Conservation (phyloP, 2,113 vertebrate genomes). For the Orientallactaga bullata region DNA sequence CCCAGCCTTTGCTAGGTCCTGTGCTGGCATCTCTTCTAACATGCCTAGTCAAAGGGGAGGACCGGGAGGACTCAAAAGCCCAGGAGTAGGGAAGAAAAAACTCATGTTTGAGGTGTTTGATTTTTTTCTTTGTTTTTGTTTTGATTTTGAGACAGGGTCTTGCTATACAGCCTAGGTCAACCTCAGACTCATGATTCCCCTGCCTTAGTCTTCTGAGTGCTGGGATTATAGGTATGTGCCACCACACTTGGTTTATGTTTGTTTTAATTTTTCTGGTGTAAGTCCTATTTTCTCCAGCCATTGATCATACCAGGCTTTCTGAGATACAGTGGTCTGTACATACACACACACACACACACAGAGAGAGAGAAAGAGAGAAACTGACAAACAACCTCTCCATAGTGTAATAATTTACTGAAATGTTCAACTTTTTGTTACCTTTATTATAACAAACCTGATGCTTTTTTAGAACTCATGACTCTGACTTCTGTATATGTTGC, state of each 20-base stretch:
- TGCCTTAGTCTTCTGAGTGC: neutral
- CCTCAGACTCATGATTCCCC: neutral
- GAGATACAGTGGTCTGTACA: neutral
- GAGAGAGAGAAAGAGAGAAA: slow-evolving; percentile 46
- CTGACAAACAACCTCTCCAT: neutral
- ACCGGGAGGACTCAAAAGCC: neutral
- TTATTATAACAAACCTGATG: slow-evolving; percentile 79
- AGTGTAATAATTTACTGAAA: slow-evolving; percentile 65
- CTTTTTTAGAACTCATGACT: slow-evolving; percentile 83
- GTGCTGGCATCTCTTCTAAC: slow-evolving; percentile 46
- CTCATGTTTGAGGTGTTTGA: neutral
- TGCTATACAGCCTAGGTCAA: neutral
- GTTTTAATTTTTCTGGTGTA: slow-evolving; percentile 19
- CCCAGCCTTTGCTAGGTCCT: neutral
- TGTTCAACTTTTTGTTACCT: slow-evolving; percentile 68
- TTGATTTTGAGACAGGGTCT: neutral
- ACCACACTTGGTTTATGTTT: neutral
- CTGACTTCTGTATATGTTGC: slow-evolving; percentile 91
- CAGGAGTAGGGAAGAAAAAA: neutral
- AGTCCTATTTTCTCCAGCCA: slow-evolving; percentile 42
- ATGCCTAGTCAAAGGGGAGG: neutral
- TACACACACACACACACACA: neutral
- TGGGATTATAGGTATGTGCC: neutral
- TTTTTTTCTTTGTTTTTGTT: neutral
- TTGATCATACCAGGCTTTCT: slow-evolving; percentile 41